Conservation (phyloP, 1,140 invertebrate species). For the Cydia fagiglandana region DNA sequence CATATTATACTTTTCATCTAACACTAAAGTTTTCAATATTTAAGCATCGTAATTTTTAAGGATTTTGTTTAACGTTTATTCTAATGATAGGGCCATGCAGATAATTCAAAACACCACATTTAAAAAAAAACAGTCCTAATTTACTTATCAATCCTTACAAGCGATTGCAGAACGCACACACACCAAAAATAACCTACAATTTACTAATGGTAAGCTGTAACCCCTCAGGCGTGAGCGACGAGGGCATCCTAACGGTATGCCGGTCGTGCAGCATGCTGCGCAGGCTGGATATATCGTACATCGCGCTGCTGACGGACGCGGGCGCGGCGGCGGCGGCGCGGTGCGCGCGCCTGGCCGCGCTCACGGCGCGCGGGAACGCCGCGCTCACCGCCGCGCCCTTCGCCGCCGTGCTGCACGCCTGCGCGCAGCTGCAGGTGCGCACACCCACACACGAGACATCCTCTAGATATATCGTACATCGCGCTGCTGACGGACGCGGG, state of each 20-base stretch:
- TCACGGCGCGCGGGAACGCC: conserved; percentile 52
- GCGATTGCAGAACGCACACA: neutral
- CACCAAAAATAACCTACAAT: neutral
- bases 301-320: conserved; percentile 49
- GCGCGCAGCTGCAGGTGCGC: conserved; percentile 19
- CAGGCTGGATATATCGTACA: conserved; percentile 60
- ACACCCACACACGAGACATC: too few relatives aligned
- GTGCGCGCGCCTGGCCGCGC: conserved; percentile 41
- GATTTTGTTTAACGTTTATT: too few relatives aligned
- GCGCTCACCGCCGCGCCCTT: conserved; percentile 48
- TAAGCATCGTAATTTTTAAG: too few relatives aligned
- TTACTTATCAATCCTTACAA: too few relatives aligned
- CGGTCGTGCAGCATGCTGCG: conserved; percentile 43
- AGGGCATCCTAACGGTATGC: conserved; percentile 53
- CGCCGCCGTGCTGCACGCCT: conserved; percentile 38
- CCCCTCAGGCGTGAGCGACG: conserved; percentile 57
- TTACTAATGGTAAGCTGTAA: neutral
- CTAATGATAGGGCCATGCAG: too few relatives aligned
- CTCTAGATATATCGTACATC: too few relatives aligned
- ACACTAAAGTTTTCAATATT: too few relatives aligned
- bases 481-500: too few relatives aligned
- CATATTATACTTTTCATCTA: too few relatives aligned
- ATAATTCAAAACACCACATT: too few relatives aligned
- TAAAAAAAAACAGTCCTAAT: too few relatives aligned
- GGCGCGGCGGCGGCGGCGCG: conserved; percentile 43